A percentile compares a stretch with the other conserved stretches of the same genome.
Conservation (phyloP, 2,888 invertebrate genomes). For the Sabellastarte sp. region DNA sequence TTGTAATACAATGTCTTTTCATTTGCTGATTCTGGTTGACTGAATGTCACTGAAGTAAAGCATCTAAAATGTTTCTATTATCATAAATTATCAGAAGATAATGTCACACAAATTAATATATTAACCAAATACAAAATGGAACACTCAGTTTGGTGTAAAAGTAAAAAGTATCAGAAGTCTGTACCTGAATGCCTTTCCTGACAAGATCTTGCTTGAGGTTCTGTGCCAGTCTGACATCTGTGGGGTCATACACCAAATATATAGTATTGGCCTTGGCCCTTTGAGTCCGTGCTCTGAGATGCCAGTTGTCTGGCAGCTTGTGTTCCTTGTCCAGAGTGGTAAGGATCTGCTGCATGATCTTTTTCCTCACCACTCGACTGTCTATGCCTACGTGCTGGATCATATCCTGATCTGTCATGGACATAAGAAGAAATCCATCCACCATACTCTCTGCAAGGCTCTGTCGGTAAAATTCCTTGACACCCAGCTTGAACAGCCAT, state of each 20-base stretch:
- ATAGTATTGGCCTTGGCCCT: conserved; percentile 44
- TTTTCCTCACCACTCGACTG: conserved; percentile 52
- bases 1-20: too few species aligned
- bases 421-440: conserved; percentile 57
- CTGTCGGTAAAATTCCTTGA: conserved; percentile 57
- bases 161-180: too few species aligned
- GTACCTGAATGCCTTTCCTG: conserved; percentile 50
- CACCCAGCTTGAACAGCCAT: conserved; percentile 53
- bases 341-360: conserved; percentile 55
- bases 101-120: too few species aligned
- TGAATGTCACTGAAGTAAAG: too few species aligned
- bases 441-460: conserved; percentile 55
- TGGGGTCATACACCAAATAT: conserved; percentile 55
- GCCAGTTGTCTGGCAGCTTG: conserved; percentile 52
- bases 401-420: conserved; percentile 55
- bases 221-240: conserved; percentile 53
- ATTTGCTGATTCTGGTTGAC: too few species aligned
- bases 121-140: too few species aligned
- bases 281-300: conserved; percentile 50
- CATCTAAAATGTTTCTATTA: too few species aligned
- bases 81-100: too few species aligned
- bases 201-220: conserved; percentile 51
- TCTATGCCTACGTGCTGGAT: conserved; percentile 49
- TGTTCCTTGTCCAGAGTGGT: conserved; percentile 51
- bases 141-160: too few species aligned